These are phyloP conservation scores for Monodelphis domestica DNA, from an alignment of 2,797 vertebrate genomes.

Conservation along the genomic window DNA sequence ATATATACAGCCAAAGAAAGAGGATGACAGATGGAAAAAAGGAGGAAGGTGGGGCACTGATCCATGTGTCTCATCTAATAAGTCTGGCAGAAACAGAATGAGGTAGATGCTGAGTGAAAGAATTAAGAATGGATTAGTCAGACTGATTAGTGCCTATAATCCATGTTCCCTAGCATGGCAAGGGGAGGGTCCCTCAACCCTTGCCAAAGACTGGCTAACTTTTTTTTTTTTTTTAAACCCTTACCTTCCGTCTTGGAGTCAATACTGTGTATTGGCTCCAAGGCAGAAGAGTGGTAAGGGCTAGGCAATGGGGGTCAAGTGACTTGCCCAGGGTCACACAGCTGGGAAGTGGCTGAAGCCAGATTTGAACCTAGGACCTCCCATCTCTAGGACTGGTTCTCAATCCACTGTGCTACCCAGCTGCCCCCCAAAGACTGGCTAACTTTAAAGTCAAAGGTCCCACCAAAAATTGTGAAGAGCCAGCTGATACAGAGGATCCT, in stretches of 20 bases:
- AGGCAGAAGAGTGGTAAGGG: no score
- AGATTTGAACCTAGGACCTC: no score
- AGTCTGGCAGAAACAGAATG: background rate
- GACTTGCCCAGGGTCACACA: no score
- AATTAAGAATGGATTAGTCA: background rate
- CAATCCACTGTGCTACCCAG: no score
- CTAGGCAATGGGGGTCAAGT: no score
- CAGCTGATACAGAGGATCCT: background rate
- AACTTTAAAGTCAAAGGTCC: conserved; percentile 14
- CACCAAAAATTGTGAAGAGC: conserved; percentile 16
- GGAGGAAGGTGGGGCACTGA: background rate
- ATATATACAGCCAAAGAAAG: background rate
- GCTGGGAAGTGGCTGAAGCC: no score
- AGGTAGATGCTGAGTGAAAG: background rate
- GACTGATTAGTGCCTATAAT: background rate
- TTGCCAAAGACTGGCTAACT: conserved; percentile 36
- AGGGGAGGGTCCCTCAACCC: background rate
- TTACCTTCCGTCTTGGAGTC: no score
- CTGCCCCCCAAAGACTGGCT: conserved; percentile 30
- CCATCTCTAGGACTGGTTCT: no score
- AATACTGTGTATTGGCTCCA: no score
- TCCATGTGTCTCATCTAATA: background rate
- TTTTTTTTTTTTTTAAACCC: no score
- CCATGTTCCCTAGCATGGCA: conserved; percentile 23
- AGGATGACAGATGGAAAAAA: background rate